Percentiles rank a stretch among this genome's conserved stretches.
These are phyloP conservation scores for Melospiza melodia DNA, from an alignment of 2,113 vertebrate genomes.

Conservation along the genomic window DNA sequence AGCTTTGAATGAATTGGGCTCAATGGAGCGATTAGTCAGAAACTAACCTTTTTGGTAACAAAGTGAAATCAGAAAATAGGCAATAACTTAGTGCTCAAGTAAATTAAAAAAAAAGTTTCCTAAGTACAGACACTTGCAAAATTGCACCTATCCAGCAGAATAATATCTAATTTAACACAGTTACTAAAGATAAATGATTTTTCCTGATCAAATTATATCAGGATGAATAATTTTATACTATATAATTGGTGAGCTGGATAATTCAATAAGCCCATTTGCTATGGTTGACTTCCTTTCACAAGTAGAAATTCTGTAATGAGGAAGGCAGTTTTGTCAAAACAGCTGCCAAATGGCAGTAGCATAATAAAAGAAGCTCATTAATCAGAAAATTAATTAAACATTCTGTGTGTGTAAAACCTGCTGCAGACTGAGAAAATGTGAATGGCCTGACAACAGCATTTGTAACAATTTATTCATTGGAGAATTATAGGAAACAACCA, in stretches of 20 bases:
- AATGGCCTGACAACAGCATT: constrained; percentile 54
- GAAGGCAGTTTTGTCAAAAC: constrained; percentile 77
- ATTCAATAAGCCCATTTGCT: constrained; percentile 80
- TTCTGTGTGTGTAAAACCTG: constrained; percentile 65
- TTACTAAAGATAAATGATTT: constrained; percentile 80
- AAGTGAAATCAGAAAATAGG: constrained; percentile 63
- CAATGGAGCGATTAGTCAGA: constrained; percentile 66
- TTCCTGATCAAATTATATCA: constrained; percentile 80
- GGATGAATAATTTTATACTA: constrained; percentile 82
- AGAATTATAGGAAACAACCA: constrained; percentile 1
- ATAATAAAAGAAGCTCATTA: constrained; percentile 71
- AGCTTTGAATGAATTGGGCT: constrained; percentile 55
- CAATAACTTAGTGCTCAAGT: constrained; percentile 66
- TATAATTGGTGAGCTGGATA: constrained; percentile 81
- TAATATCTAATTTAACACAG: constrained; percentile 78
- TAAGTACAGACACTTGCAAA: constrained; percentile 66
- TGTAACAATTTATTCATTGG: constrained; percentile 54
- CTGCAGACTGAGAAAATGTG: constrained; percentile 57
- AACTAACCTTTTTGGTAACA: constrained; percentile 69
- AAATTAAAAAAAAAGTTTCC: constrained; percentile 64
- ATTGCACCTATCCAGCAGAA: constrained; percentile 65
- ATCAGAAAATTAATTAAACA: constrained; percentile 78
- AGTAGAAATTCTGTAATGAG: constrained; percentile 74
- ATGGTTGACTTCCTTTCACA: constrained; percentile 76
- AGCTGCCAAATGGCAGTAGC: constrained; percentile 74